Evolutionary conservation across 2,888 invertebrate genomes (phyloP).

Genomic region (Himalopsyche anomala): DNA sequence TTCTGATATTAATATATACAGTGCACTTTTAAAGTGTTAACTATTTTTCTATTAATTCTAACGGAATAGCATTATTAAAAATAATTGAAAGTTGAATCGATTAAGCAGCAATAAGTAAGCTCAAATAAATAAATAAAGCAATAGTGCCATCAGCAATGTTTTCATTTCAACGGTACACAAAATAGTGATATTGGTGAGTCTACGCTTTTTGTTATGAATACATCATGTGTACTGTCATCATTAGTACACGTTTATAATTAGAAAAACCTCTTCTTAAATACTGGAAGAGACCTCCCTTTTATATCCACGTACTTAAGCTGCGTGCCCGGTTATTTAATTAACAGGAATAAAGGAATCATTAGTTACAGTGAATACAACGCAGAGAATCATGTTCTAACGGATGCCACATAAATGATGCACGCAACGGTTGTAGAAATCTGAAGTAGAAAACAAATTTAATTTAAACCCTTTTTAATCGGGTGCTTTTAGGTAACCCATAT

Average conservation of each 20-base stretch:
- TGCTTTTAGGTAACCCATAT: too few relatives aligned
- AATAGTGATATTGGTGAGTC: neutral
- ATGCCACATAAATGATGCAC: neutral
- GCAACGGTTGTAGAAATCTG: neutral
- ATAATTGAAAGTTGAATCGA: too few relatives aligned
- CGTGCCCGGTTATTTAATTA: slow-evolving; percentile 62
- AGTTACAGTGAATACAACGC: slow-evolving; percentile 54
- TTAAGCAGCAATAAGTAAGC: too few relatives aligned
- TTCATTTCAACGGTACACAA: too few relatives aligned
- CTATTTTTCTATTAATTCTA: too few relatives aligned
- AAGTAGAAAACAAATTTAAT: neutral
- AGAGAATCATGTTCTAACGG: slow-evolving; percentile 41
- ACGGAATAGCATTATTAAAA: too few relatives aligned
- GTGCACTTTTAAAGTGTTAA: too few relatives aligned
- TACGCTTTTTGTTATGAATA: neutral
- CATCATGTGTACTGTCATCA: neutral
- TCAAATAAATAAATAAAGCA: too few relatives aligned
- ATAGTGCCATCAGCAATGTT: too few relatives aligned
- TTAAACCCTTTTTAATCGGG: too few relatives aligned
- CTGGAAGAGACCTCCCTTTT: neutral
- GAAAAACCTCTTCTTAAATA: neutral
- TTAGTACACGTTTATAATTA: neutral
- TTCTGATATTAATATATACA: too few relatives aligned
- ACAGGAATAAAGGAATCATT: slow-evolving; percentile 61
- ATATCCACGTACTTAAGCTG: slow-evolving; percentile 55